Conservation (phyloP, 2,113 vertebrate species). For the Struthio camelus region DNA sequence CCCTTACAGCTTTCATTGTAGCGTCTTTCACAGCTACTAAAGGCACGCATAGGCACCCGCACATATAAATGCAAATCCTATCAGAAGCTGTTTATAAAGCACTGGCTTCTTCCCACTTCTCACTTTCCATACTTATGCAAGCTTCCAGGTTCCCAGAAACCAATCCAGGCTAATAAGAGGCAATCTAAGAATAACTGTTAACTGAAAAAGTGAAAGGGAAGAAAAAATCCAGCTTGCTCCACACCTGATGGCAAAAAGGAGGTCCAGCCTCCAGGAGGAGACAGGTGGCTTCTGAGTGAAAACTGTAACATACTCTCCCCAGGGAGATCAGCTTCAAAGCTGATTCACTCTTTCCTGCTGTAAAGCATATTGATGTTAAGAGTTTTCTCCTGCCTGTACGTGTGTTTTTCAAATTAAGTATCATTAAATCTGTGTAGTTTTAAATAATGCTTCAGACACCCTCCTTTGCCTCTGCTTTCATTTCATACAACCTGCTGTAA, state of each 20-base stretch:
- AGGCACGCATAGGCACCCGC: not conserved
- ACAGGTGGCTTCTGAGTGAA: slow-evolving; percentile 62
- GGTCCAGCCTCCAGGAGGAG: slow-evolving; percentile 8
- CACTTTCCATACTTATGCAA: not conserved
- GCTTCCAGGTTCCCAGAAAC: not conserved
- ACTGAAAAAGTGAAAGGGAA: not conserved
- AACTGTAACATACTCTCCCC: slow-evolving; percentile 39
- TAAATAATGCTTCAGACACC: slow-evolving; percentile 63
- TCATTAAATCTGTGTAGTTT: slow-evolving; percentile 66
- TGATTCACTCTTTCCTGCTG: slow-evolving; percentile 70
- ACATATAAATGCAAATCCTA: not conserved
- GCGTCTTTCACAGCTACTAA: not conserved
- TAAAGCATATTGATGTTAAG: slow-evolving; percentile 68
- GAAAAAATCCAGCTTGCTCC: not conserved
- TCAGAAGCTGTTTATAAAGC: not conserved
- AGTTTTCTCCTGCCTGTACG: slow-evolving; percentile 58
- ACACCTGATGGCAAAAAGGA: not conserved
- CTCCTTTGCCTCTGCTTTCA: slow-evolving; percentile 36
- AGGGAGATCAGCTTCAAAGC: slow-evolving; percentile 60
- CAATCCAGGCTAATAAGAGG: not conserved
- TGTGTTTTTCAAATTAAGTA: slow-evolving; percentile 77
- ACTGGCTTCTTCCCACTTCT: not conserved
- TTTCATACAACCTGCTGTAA: slow-evolving; percentile 42
- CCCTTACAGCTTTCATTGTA: not conserved
- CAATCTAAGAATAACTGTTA: not conserved